Percentiles rank a stretch among this genome's conserved stretches.
These are phyloP conservation scores for Bombus vancouverensis DNA, from an alignment of 1,140 invertebrate species.

Conservation along the genomic window DNA sequence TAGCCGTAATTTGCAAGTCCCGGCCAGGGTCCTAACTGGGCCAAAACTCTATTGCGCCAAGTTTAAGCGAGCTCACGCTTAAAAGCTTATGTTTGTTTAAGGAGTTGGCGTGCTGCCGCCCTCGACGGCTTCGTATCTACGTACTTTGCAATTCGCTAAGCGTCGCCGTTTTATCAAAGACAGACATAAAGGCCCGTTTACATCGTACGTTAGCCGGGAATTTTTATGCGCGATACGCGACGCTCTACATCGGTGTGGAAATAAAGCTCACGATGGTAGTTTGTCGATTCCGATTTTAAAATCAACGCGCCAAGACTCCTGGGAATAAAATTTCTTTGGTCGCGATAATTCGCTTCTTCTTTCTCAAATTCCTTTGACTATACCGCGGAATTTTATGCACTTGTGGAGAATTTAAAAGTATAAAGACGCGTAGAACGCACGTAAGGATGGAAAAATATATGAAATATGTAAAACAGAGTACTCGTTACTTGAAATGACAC, in stretches of 20 bases:
- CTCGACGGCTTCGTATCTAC: slow-evolving; percentile 20
- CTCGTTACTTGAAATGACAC: too few species aligned
- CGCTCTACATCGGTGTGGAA: too few species aligned
- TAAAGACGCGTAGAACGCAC: too few species aligned
- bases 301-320: not conserved
- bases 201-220: not conserved
- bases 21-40: slow-evolving; percentile 62
- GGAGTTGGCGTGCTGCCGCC: slow-evolving; percentile 64
- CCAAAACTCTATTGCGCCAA: slow-evolving; percentile 67
- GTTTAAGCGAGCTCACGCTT: slow-evolving; percentile 70
- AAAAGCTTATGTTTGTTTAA: slow-evolving; percentile 73
- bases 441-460: too few species aligned
- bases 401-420: too few species aligned
- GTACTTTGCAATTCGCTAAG: slow-evolving; percentile 21
- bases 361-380: too few species aligned
- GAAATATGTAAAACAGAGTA: too few species aligned
- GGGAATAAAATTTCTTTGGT: too few species aligned
- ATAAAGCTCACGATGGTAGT: too few species aligned
- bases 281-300: not conserved
- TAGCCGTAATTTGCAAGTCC: slow-evolving; percentile 72
- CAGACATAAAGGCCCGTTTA: not conserved
- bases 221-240: not conserved
- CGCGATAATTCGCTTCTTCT: too few species aligned
- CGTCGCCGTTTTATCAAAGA: slow-evolving; percentile 17
- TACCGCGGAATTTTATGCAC: too few species aligned